phyloP scores from a whole-genome alignment of 2,113 vertebrate genomes.

The Clarias macrocephalus region DNA sequence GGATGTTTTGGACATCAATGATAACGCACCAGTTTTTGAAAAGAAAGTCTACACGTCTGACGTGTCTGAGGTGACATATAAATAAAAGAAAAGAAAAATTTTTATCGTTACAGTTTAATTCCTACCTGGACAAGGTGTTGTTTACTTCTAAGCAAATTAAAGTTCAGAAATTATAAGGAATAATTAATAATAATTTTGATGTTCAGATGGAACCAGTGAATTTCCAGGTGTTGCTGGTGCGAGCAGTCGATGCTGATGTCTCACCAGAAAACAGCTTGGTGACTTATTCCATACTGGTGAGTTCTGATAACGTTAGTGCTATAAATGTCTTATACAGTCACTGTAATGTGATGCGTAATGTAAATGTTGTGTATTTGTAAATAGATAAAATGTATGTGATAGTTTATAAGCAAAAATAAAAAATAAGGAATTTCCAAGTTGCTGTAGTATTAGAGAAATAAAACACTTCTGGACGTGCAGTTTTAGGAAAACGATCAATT shows the following conservation, averaged over 20 bases:
- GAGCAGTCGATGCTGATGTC: conserved; percentile 69
- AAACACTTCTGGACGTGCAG: neutral
- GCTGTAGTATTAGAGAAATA: neutral
- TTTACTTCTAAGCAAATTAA: neutral
- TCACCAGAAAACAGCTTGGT: conserved; percentile 54
- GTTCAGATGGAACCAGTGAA: conserved; percentile 34
- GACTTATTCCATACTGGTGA: conserved; percentile 70
- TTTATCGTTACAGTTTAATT: neutral
- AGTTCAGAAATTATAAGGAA: neutral
- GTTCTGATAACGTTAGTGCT: neutral
- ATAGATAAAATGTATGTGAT: neutral
- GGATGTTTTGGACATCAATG: conserved; percentile 63
- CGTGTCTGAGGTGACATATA: conserved; percentile 70
- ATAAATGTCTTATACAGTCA: too few relatives aligned
- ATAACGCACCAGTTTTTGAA: conserved; percentile 70
- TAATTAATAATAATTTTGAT: too few relatives aligned
- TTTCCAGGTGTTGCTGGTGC: conserved; percentile 61
- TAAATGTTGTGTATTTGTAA: too few relatives aligned
- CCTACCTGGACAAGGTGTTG: too few relatives aligned
- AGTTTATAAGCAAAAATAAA: neutral
- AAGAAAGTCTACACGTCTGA: conserved; percentile 34
- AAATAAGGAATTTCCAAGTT: neutral
- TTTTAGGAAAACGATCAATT: neutral
- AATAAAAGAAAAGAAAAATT: too few relatives aligned
- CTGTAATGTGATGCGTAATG: too few relatives aligned